Evolutionary conservation across 1,140 invertebrate genomes (phyloP).

Genomic region (Archegozetes longisetosus): DNA sequence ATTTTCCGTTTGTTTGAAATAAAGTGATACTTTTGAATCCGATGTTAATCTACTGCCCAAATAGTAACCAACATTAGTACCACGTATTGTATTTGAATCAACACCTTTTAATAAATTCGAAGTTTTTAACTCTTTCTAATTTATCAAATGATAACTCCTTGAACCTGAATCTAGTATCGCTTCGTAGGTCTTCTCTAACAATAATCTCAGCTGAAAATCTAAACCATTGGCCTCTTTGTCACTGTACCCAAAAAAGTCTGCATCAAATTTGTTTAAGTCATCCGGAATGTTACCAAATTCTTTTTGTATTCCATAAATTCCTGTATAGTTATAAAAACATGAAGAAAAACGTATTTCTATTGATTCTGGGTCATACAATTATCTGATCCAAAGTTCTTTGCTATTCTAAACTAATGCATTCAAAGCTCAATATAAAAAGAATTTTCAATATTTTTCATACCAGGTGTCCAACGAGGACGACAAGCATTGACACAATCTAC

Average conservation of each 20-base stretch:
- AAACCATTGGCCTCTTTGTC: conserved; percentile 74
- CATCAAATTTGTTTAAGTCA: conserved; percentile 69
- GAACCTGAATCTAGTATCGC: conserved; percentile 76
- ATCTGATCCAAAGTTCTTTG: no score
- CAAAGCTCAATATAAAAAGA: no score
- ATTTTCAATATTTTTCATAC: no score
- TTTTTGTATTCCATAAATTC: conserved; percentile 53
- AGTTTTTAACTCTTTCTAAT: no score
- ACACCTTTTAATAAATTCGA: no score
- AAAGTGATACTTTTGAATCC: conserved; percentile 34
- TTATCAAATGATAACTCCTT: no score
- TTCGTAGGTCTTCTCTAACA: conserved; percentile 79
- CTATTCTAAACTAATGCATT: no score
- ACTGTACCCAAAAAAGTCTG: conserved; percentile 82
- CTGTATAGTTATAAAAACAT: not conserved
- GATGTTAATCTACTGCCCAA: conserved; percentile 43
- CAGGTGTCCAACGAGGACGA: no score
- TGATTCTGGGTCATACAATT: no score
- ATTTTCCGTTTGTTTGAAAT: conserved; percentile 93
- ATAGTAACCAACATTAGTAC: conserved; percentile 72
- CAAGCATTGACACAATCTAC: no score
- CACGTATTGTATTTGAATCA: conserved; percentile 29
- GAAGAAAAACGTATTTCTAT: no score
- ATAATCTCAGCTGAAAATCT: conserved; percentile 68
- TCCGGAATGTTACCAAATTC: conserved; percentile 78